Conservation (phyloP, 2,113 vertebrate species). For the Toxostoma redivivum region DNA sequence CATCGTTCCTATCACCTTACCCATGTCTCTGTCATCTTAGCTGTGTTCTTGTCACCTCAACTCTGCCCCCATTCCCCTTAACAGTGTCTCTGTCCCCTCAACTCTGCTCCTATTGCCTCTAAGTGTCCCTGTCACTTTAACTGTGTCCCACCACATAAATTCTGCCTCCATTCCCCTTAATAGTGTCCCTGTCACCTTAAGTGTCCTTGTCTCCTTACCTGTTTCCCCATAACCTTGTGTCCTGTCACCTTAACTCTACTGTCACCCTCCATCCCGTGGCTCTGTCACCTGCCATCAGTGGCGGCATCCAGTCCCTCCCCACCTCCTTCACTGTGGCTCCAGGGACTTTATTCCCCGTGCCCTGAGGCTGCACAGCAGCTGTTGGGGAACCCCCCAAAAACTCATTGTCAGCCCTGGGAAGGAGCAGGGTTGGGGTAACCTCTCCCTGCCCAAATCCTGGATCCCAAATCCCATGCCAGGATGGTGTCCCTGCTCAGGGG, state of each 20-base stretch:
- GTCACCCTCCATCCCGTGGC: neutral
- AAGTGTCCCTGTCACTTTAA: neutral
- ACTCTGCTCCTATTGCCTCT: neutral
- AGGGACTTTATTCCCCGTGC: neutral
- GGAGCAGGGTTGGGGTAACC: neutral
- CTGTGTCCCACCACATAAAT: neutral
- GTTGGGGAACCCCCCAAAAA: neutral
- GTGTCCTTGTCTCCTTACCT: neutral
- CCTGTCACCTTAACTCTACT: neutral
- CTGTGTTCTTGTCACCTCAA: neutral
- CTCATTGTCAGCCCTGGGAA: neutral
- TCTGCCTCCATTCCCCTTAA: neutral
- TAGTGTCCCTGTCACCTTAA: neutral
- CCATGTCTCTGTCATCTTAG: neutral
- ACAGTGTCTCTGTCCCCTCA: neutral
- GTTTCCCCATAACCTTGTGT: neutral
- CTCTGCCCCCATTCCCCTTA: neutral
- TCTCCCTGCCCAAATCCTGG: neutral
- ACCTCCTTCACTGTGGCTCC: fast-evolving
- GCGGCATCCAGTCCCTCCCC: neutral
- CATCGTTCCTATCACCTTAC: neutral
- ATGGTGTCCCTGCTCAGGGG: neutral
- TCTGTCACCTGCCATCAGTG: neutral
- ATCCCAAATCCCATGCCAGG: neutral
- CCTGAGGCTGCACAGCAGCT: neutral